Evolutionary conservation across 92 coral and sea anemone genomes (phyloP).

Genomic region (Porites rus): DNA sequence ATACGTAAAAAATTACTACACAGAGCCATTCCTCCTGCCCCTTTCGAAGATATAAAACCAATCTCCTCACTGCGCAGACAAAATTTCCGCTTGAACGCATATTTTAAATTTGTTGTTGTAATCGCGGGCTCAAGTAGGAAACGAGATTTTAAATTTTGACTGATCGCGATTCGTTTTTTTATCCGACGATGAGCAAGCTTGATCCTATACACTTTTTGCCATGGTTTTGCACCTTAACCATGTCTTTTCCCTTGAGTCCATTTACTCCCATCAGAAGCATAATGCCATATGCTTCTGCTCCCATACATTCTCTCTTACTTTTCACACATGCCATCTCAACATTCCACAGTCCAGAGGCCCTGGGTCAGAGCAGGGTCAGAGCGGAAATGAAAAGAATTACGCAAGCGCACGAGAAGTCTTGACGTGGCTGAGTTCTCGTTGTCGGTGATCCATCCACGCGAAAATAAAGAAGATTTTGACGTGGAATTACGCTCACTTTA

Average conservation of each 20-base stretch:
- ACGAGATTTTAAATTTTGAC: too few relatives aligned
- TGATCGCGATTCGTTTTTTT: too few relatives aligned
- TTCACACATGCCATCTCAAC: neutral
- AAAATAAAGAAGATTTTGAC: neutral
- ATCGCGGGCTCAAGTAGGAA: constrained; percentile 37
- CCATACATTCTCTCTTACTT: too few relatives aligned
- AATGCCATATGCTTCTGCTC: too few relatives aligned
- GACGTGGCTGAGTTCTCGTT: constrained; percentile 91
- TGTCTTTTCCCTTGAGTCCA: too few relatives aligned
- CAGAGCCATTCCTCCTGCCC: constrained; percentile 56
- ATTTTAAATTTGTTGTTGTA: neutral
- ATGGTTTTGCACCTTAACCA: too few relatives aligned
- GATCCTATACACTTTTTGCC: too few relatives aligned
- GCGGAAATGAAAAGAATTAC: constrained; percentile 46
- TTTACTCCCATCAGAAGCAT: too few relatives aligned
- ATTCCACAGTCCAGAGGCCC: neutral
- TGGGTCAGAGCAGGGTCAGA: constrained; percentile 2
- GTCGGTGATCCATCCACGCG: constrained; percentile 68
- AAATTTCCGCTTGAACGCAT: constrained; percentile 49
- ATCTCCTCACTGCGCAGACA: constrained; percentile 46
- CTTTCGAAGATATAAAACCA: too few relatives aligned
- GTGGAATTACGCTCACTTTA: constrained; percentile 1
- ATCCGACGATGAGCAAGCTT: too few relatives aligned
- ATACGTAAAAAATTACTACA: constrained; percentile 37
- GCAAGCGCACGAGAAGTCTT: constrained; percentile 86